Base-by-base conservation (phyloP, 2,797 vertebrate genomes). In the Antrozous pallidus region DNA sequence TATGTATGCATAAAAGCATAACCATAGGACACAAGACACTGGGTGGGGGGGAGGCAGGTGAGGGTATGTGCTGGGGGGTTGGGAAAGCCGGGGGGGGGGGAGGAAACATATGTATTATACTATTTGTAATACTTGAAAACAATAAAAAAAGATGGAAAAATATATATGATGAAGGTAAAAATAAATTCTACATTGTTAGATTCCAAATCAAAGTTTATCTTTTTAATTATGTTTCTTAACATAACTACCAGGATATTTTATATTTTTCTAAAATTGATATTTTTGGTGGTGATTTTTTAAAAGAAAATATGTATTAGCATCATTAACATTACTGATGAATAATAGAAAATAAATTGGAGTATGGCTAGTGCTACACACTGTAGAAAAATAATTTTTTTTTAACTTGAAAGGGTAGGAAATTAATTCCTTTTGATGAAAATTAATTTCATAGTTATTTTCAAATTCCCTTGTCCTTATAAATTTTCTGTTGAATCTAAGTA, bases 341-440 rank as follows among this genome's bases (percentile, higher is more conserved):
- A 47, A n/a, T 58, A 42, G 65, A 86, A 82, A 54, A 84, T 91
- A 80, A 71, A 42, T 45, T 54, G 38, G 6, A n/a, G 2, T 70
- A 42, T 82, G n/a, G 31, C 20, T 54, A 81, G 38, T 74, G 56
- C 82, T 51, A n/a, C 8, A 67, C 12, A 81, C 3, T 17, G 74
- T 45, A 93, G 61, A 90, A 67, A 94, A 74, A 80, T 79, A 74
- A 75, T 81, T 87, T 38, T 81, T 87, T 38, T 54, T 74, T 49
- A 12, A 61, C 31, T 79, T 74, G 28, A 73, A 91, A 91, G 56
- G 4, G 4, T 40, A 74, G 40, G 82, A 88, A 88, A 85, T 17
- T 74, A 13, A 36, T 89, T 77, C 9, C 26, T 56, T 81, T 6
- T 40, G 20, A 16, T 89, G 7, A 93, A 91, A 95, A 90, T 85